These are phyloP conservation scores for Lasiommata megera DNA, from an alignment of 2,888 invertebrate species.

Conservation along the genomic window DNA sequence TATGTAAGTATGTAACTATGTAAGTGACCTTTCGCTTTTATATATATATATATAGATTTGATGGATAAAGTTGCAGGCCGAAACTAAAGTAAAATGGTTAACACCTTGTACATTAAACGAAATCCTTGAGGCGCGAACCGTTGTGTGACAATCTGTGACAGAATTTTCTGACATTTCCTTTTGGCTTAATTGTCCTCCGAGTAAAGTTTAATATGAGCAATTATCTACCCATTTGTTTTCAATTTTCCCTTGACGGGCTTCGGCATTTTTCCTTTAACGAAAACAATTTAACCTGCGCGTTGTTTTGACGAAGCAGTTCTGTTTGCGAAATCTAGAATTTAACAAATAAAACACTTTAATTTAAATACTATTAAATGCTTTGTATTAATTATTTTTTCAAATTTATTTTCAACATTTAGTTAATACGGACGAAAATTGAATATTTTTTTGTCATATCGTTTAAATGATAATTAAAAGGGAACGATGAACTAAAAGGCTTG, in stretches of 20 bases:
- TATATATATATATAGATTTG: too few relatives aligned
- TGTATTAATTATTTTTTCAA: too few relatives aligned
- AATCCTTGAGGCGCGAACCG: neutral
- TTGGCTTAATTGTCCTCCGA: neutral
- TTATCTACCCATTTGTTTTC: neutral
- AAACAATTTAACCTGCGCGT: neutral
- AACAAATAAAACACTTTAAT: too few relatives aligned
- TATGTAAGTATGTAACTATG: too few relatives aligned
- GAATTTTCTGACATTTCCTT: neutral
- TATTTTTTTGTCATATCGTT: too few relatives aligned
- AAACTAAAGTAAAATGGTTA: neutral
- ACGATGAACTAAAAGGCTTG: too few relatives aligned
- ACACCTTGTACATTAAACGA: conserved; percentile 13
- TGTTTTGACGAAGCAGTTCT: neutral
- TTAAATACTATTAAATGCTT: too few relatives aligned
- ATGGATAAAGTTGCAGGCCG: too few relatives aligned
- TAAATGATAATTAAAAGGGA: too few relatives aligned
- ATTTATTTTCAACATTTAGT: too few relatives aligned
- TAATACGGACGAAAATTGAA: too few relatives aligned
- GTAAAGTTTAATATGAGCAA: conserved; percentile 6
- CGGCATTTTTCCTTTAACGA: neutral
- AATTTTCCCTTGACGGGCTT: conserved; percentile 1
- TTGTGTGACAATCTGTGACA: neutral
- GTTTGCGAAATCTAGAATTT: neutral
- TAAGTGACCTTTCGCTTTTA: too few relatives aligned